Evolutionary conservation across 2,797 vertebrate genomes (phyloP), one percentile per base, ranked within the genome.

Genomic region (Iguana delicatissima): DNA sequence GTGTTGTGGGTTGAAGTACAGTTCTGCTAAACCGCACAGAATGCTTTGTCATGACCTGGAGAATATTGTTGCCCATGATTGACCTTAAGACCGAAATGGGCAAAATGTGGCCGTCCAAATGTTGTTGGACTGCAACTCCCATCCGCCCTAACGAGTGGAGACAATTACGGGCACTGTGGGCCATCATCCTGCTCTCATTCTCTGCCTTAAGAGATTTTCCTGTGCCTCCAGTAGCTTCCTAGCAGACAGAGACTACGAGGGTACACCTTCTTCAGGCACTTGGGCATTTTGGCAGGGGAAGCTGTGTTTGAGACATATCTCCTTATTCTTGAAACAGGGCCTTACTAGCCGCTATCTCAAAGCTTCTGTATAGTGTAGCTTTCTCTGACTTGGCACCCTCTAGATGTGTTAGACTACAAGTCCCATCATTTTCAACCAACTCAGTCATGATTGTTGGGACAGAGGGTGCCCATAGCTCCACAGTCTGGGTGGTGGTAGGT

Each of bases 1-100:
- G 74, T 80, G 84, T 85, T 80, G 89, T 42, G 6, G 84, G 50
- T 79, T 90, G 57, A 86, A 55, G 82, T 82, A 72, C 46, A 62
- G 79, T 89, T 92, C 84, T 91, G 82, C 67, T 73, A 10, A 3
- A 42, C 16, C 80, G 26, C 18, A 50, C 50, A 88, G 73, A 89
- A 86, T 84, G 81, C 26, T 73, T 89, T 73, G 22, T 82, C 26
- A 42, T 87, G 35, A 22, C 76, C 64, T 62, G 55, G 77, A 6
- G 16, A 50, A 0, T 92, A n/a, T 80, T 69, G 16, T 80, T 69
- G 26, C 4, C 76, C 10, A 52, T 3, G 57, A 62, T 22, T 89
- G 38, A 29, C 29, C 35, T 81, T 80, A 29, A 32, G 13, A 52
- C 52, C 1, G 52, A n/a, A 62, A 18, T 10, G 29, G 42, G 69